These are phyloP conservation scores for Electrona antarctica DNA, from an alignment of 2,113 vertebrate genomes.

Conservation along the genomic window DNA sequence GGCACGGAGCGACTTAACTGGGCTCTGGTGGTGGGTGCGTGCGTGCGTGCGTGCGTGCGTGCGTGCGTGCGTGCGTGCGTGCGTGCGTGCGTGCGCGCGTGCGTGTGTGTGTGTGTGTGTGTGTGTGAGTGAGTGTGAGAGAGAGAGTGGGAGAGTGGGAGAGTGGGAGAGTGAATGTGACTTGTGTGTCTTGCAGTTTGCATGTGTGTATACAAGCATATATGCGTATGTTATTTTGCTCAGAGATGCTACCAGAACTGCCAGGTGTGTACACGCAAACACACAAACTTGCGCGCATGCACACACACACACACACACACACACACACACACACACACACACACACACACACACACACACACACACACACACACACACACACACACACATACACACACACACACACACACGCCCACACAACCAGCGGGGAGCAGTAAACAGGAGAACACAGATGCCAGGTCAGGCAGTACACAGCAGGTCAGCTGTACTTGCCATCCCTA, in stretches of 20 bases:
- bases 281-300: too few species aligned
- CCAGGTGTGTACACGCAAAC: too few species aligned
- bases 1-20: not conserved
- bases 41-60: not conserved
- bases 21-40: not conserved
- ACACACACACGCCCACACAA: slow-evolving; percentile 21
- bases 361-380: not conserved
- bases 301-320: too few species aligned
- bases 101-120: not conserved
- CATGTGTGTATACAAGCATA: not conserved
- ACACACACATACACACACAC: slow-evolving; percentile 15
- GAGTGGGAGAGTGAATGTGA: not conserved
- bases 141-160: not conserved
- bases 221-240: too few species aligned
- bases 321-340: slow-evolving; percentile 9
- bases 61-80: not conserved
- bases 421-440: slow-evolving; percentile 64
- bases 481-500: slow-evolving; percentile 49
- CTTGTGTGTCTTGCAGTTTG: not conserved
- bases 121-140: slow-evolving; percentile 5
- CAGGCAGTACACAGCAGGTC: slow-evolving; percentile 67
- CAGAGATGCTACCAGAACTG: too few species aligned
- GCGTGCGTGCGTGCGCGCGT: not conserved
- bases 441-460: slow-evolving; percentile 69
- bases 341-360: slow-evolving; percentile 1